These are phyloP conservation scores for Marcusenius ussheri DNA, from an alignment of 2,113 vertebrate species.

Conservation along the genomic window DNA sequence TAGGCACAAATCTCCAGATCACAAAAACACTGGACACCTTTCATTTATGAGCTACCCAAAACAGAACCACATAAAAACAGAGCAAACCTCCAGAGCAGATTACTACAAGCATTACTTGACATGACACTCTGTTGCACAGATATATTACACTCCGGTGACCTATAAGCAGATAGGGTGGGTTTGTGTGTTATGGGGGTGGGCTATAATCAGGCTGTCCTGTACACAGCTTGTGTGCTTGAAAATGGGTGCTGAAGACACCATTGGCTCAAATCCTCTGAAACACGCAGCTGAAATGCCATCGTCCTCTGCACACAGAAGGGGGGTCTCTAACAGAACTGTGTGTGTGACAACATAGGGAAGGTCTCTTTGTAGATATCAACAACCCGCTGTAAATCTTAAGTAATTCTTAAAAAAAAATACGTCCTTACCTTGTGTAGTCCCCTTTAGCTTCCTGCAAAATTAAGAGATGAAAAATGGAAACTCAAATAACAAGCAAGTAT, in stretches of 20 bases:
- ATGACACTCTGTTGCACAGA: background rate
- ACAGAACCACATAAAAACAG: background rate
- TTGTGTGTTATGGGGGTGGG: background rate
- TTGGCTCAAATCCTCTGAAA: background rate
- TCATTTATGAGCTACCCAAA: background rate
- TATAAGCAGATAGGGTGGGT: background rate
- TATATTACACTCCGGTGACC: background rate
- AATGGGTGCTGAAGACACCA: background rate
- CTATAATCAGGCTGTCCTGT: background rate
- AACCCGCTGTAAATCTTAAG: background rate
- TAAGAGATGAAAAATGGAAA: slow-evolving; percentile 44
- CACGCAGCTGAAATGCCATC: background rate
- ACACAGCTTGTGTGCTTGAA: background rate
- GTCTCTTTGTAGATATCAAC: background rate
- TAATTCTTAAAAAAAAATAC: background rate
- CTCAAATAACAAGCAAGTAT: background rate
- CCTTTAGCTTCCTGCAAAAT: slow-evolving; percentile 86
- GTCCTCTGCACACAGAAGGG: background rate
- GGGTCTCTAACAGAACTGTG: background rate
- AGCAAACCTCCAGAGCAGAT: background rate
- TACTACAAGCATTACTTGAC: background rate
- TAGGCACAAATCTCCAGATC: slow-evolving; percentile 34
- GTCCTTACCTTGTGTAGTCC: slow-evolving; percentile 83
- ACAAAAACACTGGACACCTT: slow-evolving; percentile 11
- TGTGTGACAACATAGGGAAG: background rate